Evolutionary conservation across 2,113 vertebrate genomes (phyloP).

Genomic region (Neogale vison): DNA sequence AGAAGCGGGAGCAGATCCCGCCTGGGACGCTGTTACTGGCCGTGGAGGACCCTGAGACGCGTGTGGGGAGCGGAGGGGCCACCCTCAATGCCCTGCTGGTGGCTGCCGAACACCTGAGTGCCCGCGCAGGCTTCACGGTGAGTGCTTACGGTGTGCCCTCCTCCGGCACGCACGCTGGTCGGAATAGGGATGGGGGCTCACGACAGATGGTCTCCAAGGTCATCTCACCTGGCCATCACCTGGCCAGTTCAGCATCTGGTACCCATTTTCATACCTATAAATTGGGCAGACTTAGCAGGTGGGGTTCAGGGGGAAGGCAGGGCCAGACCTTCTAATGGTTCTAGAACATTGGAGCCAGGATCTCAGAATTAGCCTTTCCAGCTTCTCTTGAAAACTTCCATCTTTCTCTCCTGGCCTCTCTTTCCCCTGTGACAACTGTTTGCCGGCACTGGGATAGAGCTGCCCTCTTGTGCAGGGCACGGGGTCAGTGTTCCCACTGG

Average conservation of each 20-base stretch:
- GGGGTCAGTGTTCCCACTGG: neutral
- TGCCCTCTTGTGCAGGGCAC: neutral
- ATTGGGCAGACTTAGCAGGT: neutral
- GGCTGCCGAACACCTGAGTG: constrained; percentile 94
- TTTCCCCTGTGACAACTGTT: neutral
- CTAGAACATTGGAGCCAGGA: neutral
- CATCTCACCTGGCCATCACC: neutral
- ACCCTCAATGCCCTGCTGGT: constrained; percentile 96
- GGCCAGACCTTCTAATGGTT: neutral
- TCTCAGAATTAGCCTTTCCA: neutral
- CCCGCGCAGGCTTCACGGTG: constrained; percentile 90
- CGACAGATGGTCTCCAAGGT: neutral
- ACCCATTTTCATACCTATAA: neutral
- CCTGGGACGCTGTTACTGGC: constrained; percentile 86
- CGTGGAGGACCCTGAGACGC: constrained; percentile 89
- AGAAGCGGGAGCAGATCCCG: constrained; percentile 87
- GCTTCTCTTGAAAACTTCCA: neutral
- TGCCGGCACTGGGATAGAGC: neutral
- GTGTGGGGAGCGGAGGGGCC: constrained; percentile 94
- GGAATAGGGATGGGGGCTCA: neutral
- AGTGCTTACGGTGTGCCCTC: constrained; percentile 44
- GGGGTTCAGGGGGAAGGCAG: neutral
- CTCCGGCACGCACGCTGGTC: accelerated
- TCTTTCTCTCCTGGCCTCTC: neutral
- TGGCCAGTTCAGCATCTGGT: neutral